Evolutionary conservation across 1,140 invertebrate genomes (phyloP), one percentile per base, ranked within the genome.

Genomic region (Mercenaria mercenaria): DNA sequence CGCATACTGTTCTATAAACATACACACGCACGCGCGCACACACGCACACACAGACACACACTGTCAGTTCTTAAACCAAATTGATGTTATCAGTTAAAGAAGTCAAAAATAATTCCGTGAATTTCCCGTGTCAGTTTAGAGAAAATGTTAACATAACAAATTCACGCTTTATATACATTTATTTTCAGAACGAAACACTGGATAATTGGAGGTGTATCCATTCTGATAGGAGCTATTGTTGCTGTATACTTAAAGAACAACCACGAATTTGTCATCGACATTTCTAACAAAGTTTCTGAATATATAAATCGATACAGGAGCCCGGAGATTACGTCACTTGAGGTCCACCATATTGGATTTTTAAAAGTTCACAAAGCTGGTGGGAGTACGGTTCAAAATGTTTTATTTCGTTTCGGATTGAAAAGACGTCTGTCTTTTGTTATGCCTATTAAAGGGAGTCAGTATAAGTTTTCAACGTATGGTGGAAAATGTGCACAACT

Each of bases 301-400:
- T 79, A 79, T 29, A 23, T 79, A 1, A 32, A 29, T 23, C 47
- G 26, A 0, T 50, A 79, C 41, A 56, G 0, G 8, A 50, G 32
- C 18, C 43, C 39, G 26, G 50, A 74, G 50, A 34, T 74, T 15
- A 74, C 76, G 50, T 52, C 32, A 67, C 69, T 23, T 39, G 85
- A 88, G 43, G 85, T 88, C 37, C 72, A 41, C 50, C 91, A 91
- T 72, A 61, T 91, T 43, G 90, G 59, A 29, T 91, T 91, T 72
- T 80, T 92, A 34, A 91, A 92, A 84, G 91, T 92, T 29, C 90
- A 91, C 52, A 92, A 92, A 77, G 56, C 83, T 15, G 91, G 82
- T 34, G 90, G 91, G 20, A 88, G 90, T 56, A 90, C 91, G 0
- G 56, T 91, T 1, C 67, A 90, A 29, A 92, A 92, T 64, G 87